Conservation (phyloP, 1,140 invertebrate genomes). For the Protaetia brevitarsis region DNA sequence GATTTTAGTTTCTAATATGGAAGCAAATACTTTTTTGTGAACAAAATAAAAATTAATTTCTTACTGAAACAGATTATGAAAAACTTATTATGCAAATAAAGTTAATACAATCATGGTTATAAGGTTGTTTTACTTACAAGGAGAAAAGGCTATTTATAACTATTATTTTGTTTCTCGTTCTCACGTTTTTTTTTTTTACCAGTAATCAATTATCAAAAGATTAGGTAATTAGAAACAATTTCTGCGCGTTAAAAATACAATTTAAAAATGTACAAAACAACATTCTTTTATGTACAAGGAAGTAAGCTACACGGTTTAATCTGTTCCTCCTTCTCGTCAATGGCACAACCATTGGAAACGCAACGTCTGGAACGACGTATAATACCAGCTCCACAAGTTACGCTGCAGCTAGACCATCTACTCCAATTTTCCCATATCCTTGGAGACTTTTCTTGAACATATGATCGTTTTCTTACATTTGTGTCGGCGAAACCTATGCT, state of each 20-base stretch:
- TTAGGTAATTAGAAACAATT: neutral
- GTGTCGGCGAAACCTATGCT: neutral
- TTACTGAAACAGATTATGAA: too few relatives aligned
- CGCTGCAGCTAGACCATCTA: slow-evolving; percentile 51
- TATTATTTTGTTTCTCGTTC: too few relatives aligned
- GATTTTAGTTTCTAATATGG: neutral
- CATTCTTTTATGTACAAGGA: slow-evolving; percentile 39
- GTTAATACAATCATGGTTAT: too few relatives aligned
- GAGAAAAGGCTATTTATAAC: too few relatives aligned
- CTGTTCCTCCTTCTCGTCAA: slow-evolving; percentile 54
- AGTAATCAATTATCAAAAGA: neutral
- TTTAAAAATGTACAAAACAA: neutral
- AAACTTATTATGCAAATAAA: too few relatives aligned
- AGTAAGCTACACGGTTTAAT: slow-evolving; percentile 50
- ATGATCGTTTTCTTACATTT: neutral
- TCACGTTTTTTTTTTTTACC: too few relatives aligned
- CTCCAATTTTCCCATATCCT: slow-evolving; percentile 53
- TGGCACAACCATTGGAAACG: slow-evolving; percentile 47
- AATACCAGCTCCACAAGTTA: slow-evolving; percentile 51
- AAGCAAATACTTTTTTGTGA: neutral
- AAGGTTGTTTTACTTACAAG: too few relatives aligned
- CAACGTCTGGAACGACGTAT: slow-evolving; percentile 51
- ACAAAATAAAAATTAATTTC: neutral
- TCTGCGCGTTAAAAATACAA: neutral
- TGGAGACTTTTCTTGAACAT: neutral